Conservation (phyloP, 2,888 invertebrate species). For the Schizaphis graminum region DNA sequence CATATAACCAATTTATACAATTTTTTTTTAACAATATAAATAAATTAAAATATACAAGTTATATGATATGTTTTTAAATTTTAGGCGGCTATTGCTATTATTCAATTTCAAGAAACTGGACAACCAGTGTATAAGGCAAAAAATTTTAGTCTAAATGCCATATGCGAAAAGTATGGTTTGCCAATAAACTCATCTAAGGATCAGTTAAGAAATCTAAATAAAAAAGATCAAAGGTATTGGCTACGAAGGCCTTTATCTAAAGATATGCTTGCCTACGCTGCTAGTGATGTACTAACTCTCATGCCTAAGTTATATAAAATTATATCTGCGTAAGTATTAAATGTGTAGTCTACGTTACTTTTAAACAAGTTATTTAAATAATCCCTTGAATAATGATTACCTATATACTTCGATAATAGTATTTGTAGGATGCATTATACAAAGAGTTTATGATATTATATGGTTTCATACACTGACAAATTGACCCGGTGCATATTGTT, state of each 20-base stretch:
- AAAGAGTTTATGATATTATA: not conserved
- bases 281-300: conserved; percentile 88
- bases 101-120: conserved; percentile 90
- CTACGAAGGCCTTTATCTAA: conserved; percentile 88
- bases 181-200: conserved; percentile 93
- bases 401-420: conserved; percentile 18
- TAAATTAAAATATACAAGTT: not conserved
- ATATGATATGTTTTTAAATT: conserved; percentile 66
- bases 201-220: conserved; percentile 87
- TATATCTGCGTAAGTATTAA: conserved; percentile 74
- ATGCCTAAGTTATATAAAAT: conserved; percentile 86
- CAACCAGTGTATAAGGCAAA: conserved; percentile 96
- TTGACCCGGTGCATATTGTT: not conserved
- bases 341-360: not conserved
- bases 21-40: not conserved
- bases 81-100: conserved; percentile 88
- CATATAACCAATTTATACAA: not conserved
- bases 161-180: conserved; percentile 90
- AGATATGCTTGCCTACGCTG: conserved; percentile 92
- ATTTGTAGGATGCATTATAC: not conserved
- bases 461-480: conserved; percentile 20
- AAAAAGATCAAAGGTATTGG: conserved; percentile 88
- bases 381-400: not conserved
- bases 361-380: conserved; percentile 17
- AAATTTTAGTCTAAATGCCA: conserved; percentile 89